Evolutionary conservation across 1,140 invertebrate species (phyloP).

Genomic region (Brachionus calyciflorus): DNA sequence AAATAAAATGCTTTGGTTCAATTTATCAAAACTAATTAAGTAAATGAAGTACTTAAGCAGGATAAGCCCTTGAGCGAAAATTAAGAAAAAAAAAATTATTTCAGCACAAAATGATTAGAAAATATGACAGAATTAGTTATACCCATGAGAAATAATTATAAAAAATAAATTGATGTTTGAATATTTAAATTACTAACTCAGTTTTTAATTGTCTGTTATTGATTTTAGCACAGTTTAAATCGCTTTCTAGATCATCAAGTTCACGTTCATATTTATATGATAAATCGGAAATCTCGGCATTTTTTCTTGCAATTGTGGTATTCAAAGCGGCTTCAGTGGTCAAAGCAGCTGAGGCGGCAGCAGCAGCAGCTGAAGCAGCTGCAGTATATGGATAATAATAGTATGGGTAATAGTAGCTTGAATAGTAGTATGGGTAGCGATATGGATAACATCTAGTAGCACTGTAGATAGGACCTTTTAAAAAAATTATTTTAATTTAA

Average conservation of each 20-base stretch:
- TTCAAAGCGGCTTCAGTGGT: slow-evolving; percentile 6
- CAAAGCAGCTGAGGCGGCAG: slow-evolving; percentile 5
- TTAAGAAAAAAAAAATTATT: no score
- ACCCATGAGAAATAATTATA: no score
- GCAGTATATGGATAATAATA: slow-evolving; percentile 40
- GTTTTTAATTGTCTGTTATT: slow-evolving; percentile 56
- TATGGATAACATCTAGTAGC: slow-evolving; percentile 16
- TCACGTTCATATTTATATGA: slow-evolving; percentile 58
- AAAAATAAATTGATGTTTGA: background rate
- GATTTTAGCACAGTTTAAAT: slow-evolving; percentile 52
- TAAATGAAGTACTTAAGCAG: no score
- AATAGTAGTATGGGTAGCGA: slow-evolving; percentile 29
- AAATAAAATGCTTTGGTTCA: no score
- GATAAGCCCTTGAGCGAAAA: no score
- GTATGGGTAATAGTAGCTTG: background rate
- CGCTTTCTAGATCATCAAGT: slow-evolving; percentile 53
- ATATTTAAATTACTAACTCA: slow-evolving; percentile 52
- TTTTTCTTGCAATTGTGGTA: background rate
- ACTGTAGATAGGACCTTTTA: slow-evolving; percentile 31
- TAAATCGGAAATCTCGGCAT: slow-evolving; percentile 53
- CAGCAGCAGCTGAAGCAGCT: slow-evolving; percentile 11
- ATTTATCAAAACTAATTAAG: no score
- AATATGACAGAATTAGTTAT: no score
- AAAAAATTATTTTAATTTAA: background rate
- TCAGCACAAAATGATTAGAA: no score